phyloP scores from a whole-genome alignment of 92 coral and sea anemone species.

The Ricordea florida region DNA sequence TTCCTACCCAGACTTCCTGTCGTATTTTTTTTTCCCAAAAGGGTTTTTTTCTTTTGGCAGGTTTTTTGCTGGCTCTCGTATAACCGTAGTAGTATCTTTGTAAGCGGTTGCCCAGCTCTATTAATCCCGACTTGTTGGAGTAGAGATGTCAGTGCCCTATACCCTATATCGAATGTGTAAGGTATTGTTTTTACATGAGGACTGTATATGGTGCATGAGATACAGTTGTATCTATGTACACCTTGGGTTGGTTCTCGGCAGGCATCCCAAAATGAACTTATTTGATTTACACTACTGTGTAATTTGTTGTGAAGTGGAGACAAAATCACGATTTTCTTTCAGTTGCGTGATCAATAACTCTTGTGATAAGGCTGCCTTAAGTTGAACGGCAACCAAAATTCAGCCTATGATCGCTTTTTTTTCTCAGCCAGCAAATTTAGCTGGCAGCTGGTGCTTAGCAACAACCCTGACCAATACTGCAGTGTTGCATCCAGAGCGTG shows the following conservation, averaged over 20 bases:
- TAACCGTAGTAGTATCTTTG: constrained; percentile 12
- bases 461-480: too few relatives aligned
- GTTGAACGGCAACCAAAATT: too few relatives aligned
- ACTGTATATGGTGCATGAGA: background rate
- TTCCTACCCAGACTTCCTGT: constrained; percentile 23
- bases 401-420: too few relatives aligned
- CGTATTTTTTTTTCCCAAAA: too few relatives aligned
- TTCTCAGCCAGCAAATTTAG: too few relatives aligned
- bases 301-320: too few relatives aligned
- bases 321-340: too few relatives aligned
- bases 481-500: too few relatives aligned
- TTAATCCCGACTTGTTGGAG: background rate
- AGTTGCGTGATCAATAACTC: too few relatives aligned
- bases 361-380: too few relatives aligned
- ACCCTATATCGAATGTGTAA: background rate
- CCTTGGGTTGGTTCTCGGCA: constrained; percentile 40
- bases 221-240: background rate
- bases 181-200: background rate
- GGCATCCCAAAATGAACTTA: constrained; percentile 18
- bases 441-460: too few relatives aligned
- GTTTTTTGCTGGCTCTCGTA: constrained; percentile 3
- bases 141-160: background rate
- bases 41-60: constrained; percentile 13
- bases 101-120: constrained; percentile 26
- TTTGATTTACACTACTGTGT: constrained; percentile 25